Evolutionary conservation across 2,888 invertebrate species (phyloP), one percentile per base, ranked within the genome.

Genomic region (Protodeltote pygarga): DNA sequence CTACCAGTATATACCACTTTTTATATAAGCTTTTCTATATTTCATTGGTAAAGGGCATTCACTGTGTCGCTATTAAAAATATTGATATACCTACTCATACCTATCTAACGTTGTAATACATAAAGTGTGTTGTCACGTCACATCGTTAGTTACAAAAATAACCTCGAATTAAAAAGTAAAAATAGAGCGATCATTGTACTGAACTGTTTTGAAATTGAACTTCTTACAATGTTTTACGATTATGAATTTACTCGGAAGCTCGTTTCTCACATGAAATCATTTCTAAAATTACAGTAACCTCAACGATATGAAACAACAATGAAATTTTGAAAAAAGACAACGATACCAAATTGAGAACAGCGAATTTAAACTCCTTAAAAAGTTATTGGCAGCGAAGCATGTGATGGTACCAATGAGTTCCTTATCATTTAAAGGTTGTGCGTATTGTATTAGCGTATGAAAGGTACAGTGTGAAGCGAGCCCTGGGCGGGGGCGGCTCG

Each of bases 401-500:
- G 58, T 58, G 58, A 58, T 58, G 53, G 38, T 53, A 31, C 10
- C 21, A 15, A 13, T 13, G 53, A 34, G 38, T 60, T 60, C 48
- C 45, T 34, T 47, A 15, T 38, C 11, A 44, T 17, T 50, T 29
- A 48, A 59, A 38, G 50, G 38, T 65, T 49, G 47, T 54, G 47
- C 49, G 42, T 38, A 47, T 42, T 34, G 65, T 59, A 58, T 65
- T 52, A 57, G 41, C 45, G 55, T 42, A 61, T 52, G 66, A 74
- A 70, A 72, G 71, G 57, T 61, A 57, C 58, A 46, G 79, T 75
- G 81, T 85, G 84, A 85, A 81, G 77, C 81, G 83, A 79, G 89
- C 85, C 80, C 90, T 91, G 91, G 91, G 91, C 83, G 91, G 90
- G 78, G 89, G 91, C 77, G 87, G 91, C 76, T 91, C 91, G 83